phyloP scores from a whole-genome alignment of 1,140 invertebrate genomes.

The Parapsyche elsis region DNA sequence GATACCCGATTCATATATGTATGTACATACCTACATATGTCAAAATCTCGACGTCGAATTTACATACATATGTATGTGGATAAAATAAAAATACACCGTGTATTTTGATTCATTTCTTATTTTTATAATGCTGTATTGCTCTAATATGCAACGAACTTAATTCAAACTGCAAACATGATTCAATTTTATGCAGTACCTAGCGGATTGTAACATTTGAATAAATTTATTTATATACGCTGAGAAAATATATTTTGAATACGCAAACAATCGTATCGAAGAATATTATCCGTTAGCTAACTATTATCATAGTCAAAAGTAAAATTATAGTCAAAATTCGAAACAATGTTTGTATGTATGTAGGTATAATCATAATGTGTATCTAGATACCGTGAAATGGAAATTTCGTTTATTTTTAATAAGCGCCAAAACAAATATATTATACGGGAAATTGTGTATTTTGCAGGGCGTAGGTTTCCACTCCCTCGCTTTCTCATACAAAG shows the following conservation, averaged over 20 bases:
- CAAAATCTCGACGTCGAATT: too few relatives aligned
- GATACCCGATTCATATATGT: background rate
- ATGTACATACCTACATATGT: background rate
- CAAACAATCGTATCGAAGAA: background rate
- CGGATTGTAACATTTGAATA: too few relatives aligned
- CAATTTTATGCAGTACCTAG: background rate
- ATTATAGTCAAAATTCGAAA: too few relatives aligned
- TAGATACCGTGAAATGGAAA: too few relatives aligned
- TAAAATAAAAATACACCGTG: too few relatives aligned
- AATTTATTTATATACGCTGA: background rate
- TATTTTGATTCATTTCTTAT: too few relatives aligned
- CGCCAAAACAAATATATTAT: slow-evolving; percentile 22
- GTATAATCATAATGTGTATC: background rate
- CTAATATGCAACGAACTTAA: background rate
- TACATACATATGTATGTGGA: too few relatives aligned
- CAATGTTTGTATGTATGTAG: background rate
- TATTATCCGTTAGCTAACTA: slow-evolving; percentile 1
- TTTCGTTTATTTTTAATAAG: slow-evolving; percentile 9
- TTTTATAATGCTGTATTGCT: too few relatives aligned
- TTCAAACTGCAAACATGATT: slow-evolving; percentile 5
- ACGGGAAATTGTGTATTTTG: slow-evolving; percentile 25
- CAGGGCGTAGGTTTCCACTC: background rate
- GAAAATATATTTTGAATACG: slow-evolving; percentile 20
- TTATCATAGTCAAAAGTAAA: too few relatives aligned
- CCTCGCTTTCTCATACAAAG: slow-evolving; percentile 5